phyloP scores from a whole-genome alignment of 2,797 vertebrate species.

The Premnoplex brunnescens region DNA sequence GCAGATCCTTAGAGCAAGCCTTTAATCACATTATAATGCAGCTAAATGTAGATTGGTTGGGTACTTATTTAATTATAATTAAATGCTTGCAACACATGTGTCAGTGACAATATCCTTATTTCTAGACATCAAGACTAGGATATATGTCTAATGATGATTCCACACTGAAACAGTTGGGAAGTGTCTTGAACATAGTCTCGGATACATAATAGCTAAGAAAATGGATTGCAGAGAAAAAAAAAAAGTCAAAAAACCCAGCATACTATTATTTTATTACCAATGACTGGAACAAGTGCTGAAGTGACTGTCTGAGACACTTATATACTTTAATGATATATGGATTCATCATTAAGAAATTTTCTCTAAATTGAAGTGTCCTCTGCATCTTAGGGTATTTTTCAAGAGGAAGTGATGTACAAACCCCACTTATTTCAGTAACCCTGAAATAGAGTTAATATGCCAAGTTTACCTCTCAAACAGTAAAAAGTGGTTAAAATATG shows the following conservation, averaged over 20 bases:
- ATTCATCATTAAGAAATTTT: not conserved
- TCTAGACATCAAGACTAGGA: not conserved
- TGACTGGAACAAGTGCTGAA: not conserved
- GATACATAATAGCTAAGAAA: not conserved
- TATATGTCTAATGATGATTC: not conserved
- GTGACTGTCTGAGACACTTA: not conserved
- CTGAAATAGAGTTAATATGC: not conserved
- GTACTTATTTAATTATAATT: slow-evolving; percentile 58
- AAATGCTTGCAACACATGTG: slow-evolving; percentile 33
- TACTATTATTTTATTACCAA: not conserved
- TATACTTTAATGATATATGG: not conserved
- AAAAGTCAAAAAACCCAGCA: not conserved
- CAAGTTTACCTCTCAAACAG: not conserved
- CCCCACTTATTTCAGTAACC: not conserved
- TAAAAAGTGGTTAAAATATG: not conserved
- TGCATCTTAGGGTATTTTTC: not conserved
- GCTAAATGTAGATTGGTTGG: not conserved
- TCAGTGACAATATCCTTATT: not conserved
- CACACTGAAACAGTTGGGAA: not conserved
- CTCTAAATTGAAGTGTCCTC: not conserved
- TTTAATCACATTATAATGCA: slow-evolving; percentile 66
- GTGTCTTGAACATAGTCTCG: not conserved
- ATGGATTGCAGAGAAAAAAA: not conserved
- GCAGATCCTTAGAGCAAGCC: slow-evolving; percentile 48
- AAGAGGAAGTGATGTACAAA: not conserved